Conservation (phyloP, 2,113 vertebrate species). For the Pao palembangensis region DNA sequence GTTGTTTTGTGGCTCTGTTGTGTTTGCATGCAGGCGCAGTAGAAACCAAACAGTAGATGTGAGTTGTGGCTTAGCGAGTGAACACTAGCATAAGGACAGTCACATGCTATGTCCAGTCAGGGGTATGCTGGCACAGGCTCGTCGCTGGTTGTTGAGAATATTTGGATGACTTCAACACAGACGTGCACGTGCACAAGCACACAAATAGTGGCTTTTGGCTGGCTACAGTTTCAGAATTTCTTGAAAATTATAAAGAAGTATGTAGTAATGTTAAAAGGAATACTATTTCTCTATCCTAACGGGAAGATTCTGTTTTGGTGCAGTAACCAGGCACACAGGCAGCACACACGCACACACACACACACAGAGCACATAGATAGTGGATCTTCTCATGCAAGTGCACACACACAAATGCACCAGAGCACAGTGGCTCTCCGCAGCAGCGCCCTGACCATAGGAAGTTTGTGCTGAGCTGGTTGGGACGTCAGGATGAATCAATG, state of each 20-base stretch:
- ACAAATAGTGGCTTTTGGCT: neutral
- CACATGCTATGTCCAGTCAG: slow-evolving; percentile 71
- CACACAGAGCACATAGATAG: slow-evolving; percentile 23
- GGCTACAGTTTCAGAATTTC: no score
- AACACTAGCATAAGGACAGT: slow-evolving; percentile 71
- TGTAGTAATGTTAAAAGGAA: neutral
- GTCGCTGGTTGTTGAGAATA: slow-evolving; percentile 41
- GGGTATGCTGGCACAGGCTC: slow-evolving; percentile 62
- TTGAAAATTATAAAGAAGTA: neutral
- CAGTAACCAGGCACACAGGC: slow-evolving; percentile 28
- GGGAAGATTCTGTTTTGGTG: slow-evolving; percentile 42
- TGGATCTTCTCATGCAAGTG: slow-evolving; percentile 36
- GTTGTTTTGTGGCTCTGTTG: slow-evolving; percentile 20
- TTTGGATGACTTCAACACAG: slow-evolving; percentile 65
- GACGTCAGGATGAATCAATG: slow-evolving; percentile 79
- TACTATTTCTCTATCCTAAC: slow-evolving; percentile 38
- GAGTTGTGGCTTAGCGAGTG: slow-evolving; percentile 62
- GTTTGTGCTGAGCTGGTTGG: slow-evolving; percentile 81
- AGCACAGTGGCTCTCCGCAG: slow-evolving; percentile 63
- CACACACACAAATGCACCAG: slow-evolving; percentile 41
- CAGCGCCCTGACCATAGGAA: slow-evolving; percentile 73
- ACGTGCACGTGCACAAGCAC: slow-evolving; percentile 15
- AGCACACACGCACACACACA: slow-evolving; percentile 30
- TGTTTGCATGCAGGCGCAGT: slow-evolving; percentile 43
- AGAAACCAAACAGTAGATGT: slow-evolving; percentile 50